Percentiles rank a stretch among this genome's conserved stretches.
These are phyloP conservation scores for Meloidogyne floridensis DNA, from an alignment of 1,140 invertebrate genomes.

Conservation along the genomic window DNA sequence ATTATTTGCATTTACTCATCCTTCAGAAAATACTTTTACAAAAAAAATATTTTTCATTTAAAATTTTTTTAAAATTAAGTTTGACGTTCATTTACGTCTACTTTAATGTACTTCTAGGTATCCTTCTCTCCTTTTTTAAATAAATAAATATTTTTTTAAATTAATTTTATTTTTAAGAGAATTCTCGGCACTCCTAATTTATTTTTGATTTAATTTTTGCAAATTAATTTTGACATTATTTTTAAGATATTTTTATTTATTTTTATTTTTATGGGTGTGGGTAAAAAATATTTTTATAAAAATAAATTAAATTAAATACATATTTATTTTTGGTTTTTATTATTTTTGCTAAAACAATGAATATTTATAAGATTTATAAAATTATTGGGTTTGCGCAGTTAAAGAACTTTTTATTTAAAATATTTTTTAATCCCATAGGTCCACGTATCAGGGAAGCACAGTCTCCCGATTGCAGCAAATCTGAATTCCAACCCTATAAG, in stretches of 20 bases:
- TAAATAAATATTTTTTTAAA: not conserved
- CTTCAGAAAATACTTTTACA: not conserved
- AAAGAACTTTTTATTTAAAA: too few relatives aligned
- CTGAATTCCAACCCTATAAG: too few relatives aligned
- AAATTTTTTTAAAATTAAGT: not conserved
- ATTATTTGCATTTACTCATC: not conserved
- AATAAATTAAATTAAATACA: not conserved
- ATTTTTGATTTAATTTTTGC: not conserved
- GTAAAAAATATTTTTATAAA: not conserved
- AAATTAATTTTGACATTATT: slow-evolving; percentile 4
- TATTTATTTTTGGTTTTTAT: too few relatives aligned
- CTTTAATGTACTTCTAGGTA: not conserved
- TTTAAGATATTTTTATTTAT: not conserved
- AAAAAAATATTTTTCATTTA: not conserved
- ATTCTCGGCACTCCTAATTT: not conserved
- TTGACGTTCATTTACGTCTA: not conserved
- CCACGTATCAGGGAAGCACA: too few relatives aligned
- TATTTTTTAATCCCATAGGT: too few relatives aligned
- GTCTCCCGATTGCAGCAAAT: too few relatives aligned
- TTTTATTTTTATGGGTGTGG: not conserved
- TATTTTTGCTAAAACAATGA: too few relatives aligned
- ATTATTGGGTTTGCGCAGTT: too few relatives aligned
- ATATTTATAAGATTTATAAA: too few relatives aligned
- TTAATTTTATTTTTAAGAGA: not conserved
- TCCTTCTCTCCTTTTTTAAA: not conserved